Percentiles rank a stretch among this genome's conserved stretches.
Evolutionary conservation across 2,797 vertebrate genomes (phyloP).

Genomic region (Schizopygopsis malacanthus): DNA sequence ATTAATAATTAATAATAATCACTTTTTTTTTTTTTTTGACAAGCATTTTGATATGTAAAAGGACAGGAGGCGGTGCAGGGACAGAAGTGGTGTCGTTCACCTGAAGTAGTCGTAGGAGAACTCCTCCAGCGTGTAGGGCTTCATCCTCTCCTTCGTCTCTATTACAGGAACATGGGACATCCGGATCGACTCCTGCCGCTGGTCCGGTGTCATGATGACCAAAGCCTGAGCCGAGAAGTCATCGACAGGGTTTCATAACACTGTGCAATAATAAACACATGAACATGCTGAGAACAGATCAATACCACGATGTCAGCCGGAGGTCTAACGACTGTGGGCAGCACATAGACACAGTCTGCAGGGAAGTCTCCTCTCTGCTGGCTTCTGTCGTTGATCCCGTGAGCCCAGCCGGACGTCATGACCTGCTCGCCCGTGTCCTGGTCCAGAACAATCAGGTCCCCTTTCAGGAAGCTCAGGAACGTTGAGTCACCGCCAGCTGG

Average conservation of each 20-base stretch:
- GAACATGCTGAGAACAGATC: background rate
- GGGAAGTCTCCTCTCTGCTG: constrained; percentile 95
- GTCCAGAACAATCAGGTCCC: constrained; percentile 93
- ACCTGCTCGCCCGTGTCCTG: constrained; percentile 95
- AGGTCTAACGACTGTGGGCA: constrained; percentile 89
- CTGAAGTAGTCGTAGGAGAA: constrained; percentile 97
- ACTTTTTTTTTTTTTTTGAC: background rate
- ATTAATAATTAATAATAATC: background rate
- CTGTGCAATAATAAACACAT: background rate
- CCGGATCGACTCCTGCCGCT: constrained; percentile 89
- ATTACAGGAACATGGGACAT: constrained; percentile 81
- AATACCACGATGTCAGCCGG: constrained; percentile 88
- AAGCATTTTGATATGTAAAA: background rate
- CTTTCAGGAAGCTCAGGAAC: constrained; percentile 93
- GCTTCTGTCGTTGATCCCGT: constrained; percentile 90
- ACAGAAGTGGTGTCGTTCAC: constrained; percentile 63
- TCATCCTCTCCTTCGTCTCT: constrained; percentile 83
- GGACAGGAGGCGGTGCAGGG: background rate
- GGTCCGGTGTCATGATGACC: constrained; percentile 95
- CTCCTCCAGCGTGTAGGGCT: constrained; percentile 95
- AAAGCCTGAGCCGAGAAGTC: constrained; percentile 79
- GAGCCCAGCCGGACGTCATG: constrained; percentile 94
- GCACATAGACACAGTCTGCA: constrained; percentile 91
- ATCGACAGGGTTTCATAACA: background rate
- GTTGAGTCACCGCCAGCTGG: constrained; percentile 89